These are phyloP conservation scores for Eudemis profundana DNA, from an alignment of 2,888 invertebrate genomes.

Conservation along the genomic window DNA sequence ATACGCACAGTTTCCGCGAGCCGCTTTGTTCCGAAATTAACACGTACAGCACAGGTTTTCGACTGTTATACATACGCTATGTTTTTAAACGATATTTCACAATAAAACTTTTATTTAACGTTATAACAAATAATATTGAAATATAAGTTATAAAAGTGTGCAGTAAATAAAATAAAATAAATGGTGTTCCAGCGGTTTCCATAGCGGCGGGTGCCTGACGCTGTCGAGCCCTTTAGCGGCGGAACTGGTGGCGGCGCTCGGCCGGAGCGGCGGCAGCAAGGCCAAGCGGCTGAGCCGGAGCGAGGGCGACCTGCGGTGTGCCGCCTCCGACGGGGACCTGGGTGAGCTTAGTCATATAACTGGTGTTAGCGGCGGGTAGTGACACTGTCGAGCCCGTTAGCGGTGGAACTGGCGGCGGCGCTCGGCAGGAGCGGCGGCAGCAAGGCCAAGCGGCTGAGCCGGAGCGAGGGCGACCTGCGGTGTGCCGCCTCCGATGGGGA, in stretches of 20 bases:
- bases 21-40: too few species aligned
- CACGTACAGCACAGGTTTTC: too few species aligned
- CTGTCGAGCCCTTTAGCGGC: conserved; percentile 61
- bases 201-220: conserved; percentile 62
- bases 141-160: neutral
- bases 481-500: conserved; percentile 51
- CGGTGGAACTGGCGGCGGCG: conserved; percentile 58
- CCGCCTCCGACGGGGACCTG: conserved; percentile 51
- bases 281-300: conserved; percentile 65
- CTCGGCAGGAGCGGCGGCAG: conserved; percentile 53
- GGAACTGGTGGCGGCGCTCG: conserved; percentile 60
- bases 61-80: too few species aligned
- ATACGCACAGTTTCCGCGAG: too few species aligned
- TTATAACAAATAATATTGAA: too few species aligned
- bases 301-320: conserved; percentile 67
- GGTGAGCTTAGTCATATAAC: too few species aligned
- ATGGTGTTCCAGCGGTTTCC: conserved; percentile 58
- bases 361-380: conserved; percentile 65
- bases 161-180: too few species aligned
- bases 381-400: conserved; percentile 61
- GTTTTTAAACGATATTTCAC: too few species aligned
- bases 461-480: conserved; percentile 72
- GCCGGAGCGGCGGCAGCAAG: conserved; percentile 49
- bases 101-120: too few species aligned
- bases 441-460: conserved; percentile 59